These are phyloP conservation scores for Mastomys natalensis DNA, from an alignment of 2,113 vertebrate species.

Conservation along the genomic window DNA sequence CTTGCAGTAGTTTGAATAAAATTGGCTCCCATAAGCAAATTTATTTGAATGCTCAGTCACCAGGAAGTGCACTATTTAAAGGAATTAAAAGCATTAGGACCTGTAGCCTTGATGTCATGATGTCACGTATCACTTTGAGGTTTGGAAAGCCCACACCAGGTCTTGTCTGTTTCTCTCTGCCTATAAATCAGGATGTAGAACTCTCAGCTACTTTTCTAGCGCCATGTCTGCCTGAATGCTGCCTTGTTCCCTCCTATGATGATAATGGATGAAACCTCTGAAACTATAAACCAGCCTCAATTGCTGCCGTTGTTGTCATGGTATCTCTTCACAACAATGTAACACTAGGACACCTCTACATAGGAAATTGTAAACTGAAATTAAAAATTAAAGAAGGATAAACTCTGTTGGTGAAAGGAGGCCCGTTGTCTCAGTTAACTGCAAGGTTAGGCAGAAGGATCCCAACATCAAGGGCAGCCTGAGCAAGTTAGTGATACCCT, in stretches of 20 bases:
- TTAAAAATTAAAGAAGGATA: conserved; percentile 21
- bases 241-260: background rate
- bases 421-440: background rate
- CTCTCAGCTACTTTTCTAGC: background rate
- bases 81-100: background rate
- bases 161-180: background rate
- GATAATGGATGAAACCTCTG: background rate
- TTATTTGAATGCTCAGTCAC: background rate
- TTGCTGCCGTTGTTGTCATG: background rate
- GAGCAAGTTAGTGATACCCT: background rate
- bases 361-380: background rate
- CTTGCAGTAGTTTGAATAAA: background rate
- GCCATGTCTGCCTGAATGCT: background rate
- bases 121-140: background rate
- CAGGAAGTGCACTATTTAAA: background rate
- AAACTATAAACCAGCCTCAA: background rate
- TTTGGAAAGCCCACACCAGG: background rate
- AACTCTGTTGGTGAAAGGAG: background rate
- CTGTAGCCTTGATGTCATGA: background rate
- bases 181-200: background rate
- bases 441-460: too few relatives aligned
- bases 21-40: background rate
- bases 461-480: background rate
- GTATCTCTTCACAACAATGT: background rate
- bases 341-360: background rate